Base-by-base conservation (phyloP, 2,113 vertebrate species). In the Percopsis transmontana region DNA sequence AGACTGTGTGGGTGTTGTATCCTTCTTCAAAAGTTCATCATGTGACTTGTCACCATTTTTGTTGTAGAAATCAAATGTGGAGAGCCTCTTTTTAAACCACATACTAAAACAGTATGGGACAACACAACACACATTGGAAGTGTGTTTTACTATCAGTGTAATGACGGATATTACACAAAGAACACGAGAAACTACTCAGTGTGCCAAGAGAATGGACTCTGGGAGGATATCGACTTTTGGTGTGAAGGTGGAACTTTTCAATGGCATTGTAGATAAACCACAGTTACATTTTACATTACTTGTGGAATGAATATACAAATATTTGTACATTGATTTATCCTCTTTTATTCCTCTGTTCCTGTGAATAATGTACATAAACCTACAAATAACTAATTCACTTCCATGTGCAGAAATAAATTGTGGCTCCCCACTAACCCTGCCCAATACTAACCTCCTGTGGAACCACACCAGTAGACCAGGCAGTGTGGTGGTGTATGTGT, bases 361-460 rank as follows among this genome's bases (percentile, higher is more conserved):
- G 48, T 51, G 39, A 48, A 63, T 0, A 1, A 33, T 33, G 3
- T 6, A 2, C 5, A 4, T 33, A 33, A 33, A 33, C 27, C 27
- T 6, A 33, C 27, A 33, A 33, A 33, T 33, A 33, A 38, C 54
- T 51, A 19, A 62, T 63, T 69, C 13, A 55, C 88, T 41, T 85
- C 63, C 85, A 62, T 87, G 74, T 73, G 77, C 83, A 92, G 89
- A 92, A 77, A 79, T 90, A 80, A 82, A 66, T 58, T 92, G 91
- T 57, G 88, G 90, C 2, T 42, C 50, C 50, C 90, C 91, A 38
- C 71, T 74, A 80, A 74, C 8, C 12, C 23, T 78, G 50, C 84
- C 87, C 42, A 39, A 79, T 54, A 84, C 87, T 77, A 85, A 90
- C 56, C 67, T 88, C 20, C 61, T 76, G 55, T 89, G 87, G 90